phyloP scores from a whole-genome alignment of 2,888 invertebrate genomes.

The Pharmacophagus antenor region DNA sequence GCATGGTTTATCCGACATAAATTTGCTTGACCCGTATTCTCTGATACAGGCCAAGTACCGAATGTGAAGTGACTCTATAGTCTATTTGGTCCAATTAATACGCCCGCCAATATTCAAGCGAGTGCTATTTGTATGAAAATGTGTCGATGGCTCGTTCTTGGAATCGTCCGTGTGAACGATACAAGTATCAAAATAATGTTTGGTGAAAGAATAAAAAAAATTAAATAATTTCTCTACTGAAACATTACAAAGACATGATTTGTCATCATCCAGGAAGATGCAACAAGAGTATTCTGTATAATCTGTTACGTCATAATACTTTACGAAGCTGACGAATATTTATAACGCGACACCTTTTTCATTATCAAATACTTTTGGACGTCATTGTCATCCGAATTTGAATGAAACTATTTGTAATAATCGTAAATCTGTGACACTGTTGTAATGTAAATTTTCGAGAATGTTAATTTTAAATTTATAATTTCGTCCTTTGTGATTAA shows the following conservation, averaged over 20 bases:
- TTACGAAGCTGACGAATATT: not conserved
- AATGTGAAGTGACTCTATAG: slow-evolving; percentile 24
- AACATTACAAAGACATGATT: too few species aligned
- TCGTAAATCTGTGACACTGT: slow-evolving; percentile 5
- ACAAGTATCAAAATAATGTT: not conserved
- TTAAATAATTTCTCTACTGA: too few species aligned
- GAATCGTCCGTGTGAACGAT: not conserved
- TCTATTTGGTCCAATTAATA: slow-evolving; percentile 25
- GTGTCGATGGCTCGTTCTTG: not conserved
- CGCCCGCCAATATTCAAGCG: slow-evolving; percentile 16
- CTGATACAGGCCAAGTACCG: slow-evolving; percentile 21
- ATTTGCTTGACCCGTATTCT: slow-evolving; percentile 21
- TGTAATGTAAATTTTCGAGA: slow-evolving; percentile 19
- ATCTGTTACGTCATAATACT: not conserved
- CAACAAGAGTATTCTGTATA: too few species aligned
- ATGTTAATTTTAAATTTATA: slow-evolving; percentile 24
- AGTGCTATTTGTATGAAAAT: slow-evolving; percentile 5
- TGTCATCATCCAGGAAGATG: too few species aligned
- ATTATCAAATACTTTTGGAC: slow-evolving; percentile 14
- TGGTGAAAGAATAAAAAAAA: too few species aligned
- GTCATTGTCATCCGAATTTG: slow-evolving; percentile 20
- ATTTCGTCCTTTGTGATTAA: slow-evolving; percentile 23
- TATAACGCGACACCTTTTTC: not conserved
- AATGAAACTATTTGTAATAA: not conserved
- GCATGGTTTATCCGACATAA: slow-evolving; percentile 10